These are phyloP conservation scores for Beris morrisii DNA, from an alignment of 2,888 invertebrate genomes.

Conservation along the genomic window DNA sequence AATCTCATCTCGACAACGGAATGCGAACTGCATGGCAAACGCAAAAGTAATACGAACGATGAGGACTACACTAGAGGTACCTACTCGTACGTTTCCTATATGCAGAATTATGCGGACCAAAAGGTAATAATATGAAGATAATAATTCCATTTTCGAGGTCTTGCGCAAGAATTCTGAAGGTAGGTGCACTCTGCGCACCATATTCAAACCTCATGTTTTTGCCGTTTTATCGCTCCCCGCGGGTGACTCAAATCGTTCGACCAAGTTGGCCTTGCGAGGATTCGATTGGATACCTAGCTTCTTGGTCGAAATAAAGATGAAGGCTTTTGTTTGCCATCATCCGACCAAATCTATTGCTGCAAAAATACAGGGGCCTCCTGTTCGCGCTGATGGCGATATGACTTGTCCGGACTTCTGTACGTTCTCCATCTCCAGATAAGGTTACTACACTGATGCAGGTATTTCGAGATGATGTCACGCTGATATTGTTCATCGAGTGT, in stretches of 20 bases:
- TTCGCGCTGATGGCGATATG: too few relatives aligned
- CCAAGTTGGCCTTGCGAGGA: conserved; percentile 8
- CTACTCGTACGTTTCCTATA: neutral
- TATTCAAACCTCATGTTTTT: conserved; percentile 30
- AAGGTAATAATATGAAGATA: conserved; percentile 26
- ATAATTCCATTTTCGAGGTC: conserved; percentile 28
- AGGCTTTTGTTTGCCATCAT: too few relatives aligned
- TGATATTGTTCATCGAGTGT: too few relatives aligned
- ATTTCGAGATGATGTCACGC: too few relatives aligned
- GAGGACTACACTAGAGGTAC: too few relatives aligned
- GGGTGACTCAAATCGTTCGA: conserved; percentile 28
- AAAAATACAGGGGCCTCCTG: too few relatives aligned
- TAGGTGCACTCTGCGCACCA: conserved; percentile 15
- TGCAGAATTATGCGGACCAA: neutral
- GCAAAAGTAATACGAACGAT: neutral
- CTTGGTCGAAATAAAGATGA: too few relatives aligned
- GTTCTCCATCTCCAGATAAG: too few relatives aligned
- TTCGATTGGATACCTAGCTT: too few relatives aligned
- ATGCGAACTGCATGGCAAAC: conserved; percentile 1
- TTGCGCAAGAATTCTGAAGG: conserved; percentile 11
- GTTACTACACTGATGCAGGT: too few relatives aligned
- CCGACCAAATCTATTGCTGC: too few relatives aligned
- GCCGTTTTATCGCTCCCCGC: conserved; percentile 26
- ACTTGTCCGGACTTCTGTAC: too few relatives aligned
- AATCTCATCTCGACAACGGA: conserved; percentile 8